A percentile compares a stretch with the other conserved stretches of the same genome.
phyloP scores from a whole-genome alignment of 2,797 vertebrate species.

The Gambelia wislizenii region DNA sequence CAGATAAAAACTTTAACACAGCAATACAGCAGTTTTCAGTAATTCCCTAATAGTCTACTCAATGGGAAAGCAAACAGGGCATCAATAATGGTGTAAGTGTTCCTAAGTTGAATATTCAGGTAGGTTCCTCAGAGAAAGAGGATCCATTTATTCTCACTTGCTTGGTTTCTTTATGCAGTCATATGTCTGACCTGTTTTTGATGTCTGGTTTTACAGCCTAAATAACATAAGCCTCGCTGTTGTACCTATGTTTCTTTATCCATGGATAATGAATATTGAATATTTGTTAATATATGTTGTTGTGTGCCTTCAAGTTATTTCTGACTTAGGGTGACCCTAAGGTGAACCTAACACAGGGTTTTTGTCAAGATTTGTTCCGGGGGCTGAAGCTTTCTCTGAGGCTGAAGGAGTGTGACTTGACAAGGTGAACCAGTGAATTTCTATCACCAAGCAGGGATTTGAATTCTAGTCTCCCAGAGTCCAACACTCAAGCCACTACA shows the following conservation, averaged over 20 bases:
- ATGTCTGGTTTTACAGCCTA: not conserved
- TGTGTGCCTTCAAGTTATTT: no score
- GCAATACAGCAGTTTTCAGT: not conserved
- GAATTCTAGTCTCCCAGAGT: no score
- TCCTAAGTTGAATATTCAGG: not conserved
- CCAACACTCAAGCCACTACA: no score
- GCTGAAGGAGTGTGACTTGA: no score
- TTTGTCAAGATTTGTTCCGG: no score
- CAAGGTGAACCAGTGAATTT: no score
- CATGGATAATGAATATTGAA: not conserved
- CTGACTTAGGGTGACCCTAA: no score
- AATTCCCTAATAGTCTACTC: not conserved
- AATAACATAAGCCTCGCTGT: not conserved
- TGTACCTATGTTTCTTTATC: not conserved
- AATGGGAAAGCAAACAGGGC: not conserved
- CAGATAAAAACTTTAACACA: not conserved
- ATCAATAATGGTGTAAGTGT: not conserved
- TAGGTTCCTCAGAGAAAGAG: not conserved
- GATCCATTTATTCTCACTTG: not conserved
- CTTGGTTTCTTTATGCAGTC: not conserved
- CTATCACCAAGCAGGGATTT: no score
- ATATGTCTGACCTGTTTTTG: not conserved
- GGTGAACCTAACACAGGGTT: no score
- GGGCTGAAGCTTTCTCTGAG: no score
- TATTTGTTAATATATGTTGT: no score